Conservation (phyloP, 2,888 invertebrate species). For the Epinotia ramella region DNA sequence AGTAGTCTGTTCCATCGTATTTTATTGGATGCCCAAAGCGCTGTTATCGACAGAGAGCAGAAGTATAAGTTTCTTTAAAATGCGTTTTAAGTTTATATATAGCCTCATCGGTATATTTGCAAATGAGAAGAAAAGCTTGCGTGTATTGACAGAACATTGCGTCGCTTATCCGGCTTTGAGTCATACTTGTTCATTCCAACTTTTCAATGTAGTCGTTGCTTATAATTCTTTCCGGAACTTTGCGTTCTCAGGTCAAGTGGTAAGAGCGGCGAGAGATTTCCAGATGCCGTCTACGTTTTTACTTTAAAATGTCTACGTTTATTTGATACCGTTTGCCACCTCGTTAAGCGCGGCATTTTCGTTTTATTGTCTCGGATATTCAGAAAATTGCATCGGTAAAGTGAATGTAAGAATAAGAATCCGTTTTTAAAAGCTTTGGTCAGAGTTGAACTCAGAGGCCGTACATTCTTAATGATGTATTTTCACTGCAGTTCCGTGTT, state of each 20-base stretch:
- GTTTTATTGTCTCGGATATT: slow-evolving; percentile 22
- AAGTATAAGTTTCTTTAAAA: slow-evolving; percentile 37
- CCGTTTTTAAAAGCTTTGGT: slow-evolving; percentile 23
- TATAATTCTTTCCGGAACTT: slow-evolving; percentile 1
- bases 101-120: not conserved
- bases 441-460: not conserved
- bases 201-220: slow-evolving; percentile 27
- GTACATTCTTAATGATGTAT: slow-evolving; percentile 32
- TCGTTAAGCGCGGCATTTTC: slow-evolving; percentile 33
- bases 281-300: slow-evolving; percentile 24
- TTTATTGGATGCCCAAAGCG: slow-evolving; percentile 33
- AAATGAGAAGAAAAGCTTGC: not conserved
- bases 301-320: slow-evolving; percentile 31
- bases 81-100: slow-evolving; percentile 9
- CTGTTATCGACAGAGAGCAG: slow-evolving; percentile 24
- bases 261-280: slow-evolving; percentile 25
- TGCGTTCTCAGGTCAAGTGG: slow-evolving; percentile 19
- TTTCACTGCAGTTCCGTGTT: slow-evolving; percentile 7
- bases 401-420: slow-evolving; percentile 16
- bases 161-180: not conserved
- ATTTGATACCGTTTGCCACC: slow-evolving; percentile 38
- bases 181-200: not conserved
- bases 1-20: slow-evolving; percentile 27
- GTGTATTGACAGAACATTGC: slow-evolving; percentile 13
- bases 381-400: slow-evolving; percentile 20